These are phyloP conservation scores for Ormyrus pomaceus DNA, from an alignment of 2,888 invertebrate species.

Conservation along the genomic window DNA sequence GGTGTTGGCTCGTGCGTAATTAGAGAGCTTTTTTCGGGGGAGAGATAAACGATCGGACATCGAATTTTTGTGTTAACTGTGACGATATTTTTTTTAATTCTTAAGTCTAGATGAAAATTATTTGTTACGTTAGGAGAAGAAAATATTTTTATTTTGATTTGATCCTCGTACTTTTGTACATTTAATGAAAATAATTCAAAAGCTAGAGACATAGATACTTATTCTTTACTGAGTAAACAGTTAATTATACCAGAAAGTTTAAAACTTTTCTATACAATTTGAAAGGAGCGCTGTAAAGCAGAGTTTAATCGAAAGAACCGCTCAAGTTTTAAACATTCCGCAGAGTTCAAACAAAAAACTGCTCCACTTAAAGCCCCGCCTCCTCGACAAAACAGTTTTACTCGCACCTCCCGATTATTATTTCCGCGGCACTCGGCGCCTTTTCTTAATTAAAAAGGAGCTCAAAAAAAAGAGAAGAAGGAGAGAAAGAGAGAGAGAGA, in stretches of 20 bases:
- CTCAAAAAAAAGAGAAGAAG: slow-evolving; percentile 1
- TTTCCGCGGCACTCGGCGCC: slow-evolving; percentile 17
- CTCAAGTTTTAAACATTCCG: no score
- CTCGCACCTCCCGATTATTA: slow-evolving; percentile 37
- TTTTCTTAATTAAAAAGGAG: slow-evolving; percentile 52
- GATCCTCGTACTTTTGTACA: no score
- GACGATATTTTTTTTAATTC: no score
- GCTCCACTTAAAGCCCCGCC: slow-evolving; percentile 36
- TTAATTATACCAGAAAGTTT: slow-evolving; percentile 6
- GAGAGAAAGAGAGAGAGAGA: neutral
- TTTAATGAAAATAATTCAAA: neutral
- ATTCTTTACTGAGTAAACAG: neutral
- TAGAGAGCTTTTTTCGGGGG: no score
- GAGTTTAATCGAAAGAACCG: slow-evolving; percentile 9
- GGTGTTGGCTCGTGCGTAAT: no score
- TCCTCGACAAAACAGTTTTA: slow-evolving; percentile 34
- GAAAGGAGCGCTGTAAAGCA: neutral
- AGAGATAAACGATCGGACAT: no score
- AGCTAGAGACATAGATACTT: neutral
- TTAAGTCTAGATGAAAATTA: no score
- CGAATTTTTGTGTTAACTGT: no score
- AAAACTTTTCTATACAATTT: no score
- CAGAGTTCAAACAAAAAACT: no score
- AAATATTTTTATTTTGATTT: no score
- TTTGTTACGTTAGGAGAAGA: no score